A percentile compares a stretch with the other conserved stretches of the same genome.
Evolutionary conservation across 2,888 invertebrate species (phyloP).

Genomic region (Platypus cylindrus): DNA sequence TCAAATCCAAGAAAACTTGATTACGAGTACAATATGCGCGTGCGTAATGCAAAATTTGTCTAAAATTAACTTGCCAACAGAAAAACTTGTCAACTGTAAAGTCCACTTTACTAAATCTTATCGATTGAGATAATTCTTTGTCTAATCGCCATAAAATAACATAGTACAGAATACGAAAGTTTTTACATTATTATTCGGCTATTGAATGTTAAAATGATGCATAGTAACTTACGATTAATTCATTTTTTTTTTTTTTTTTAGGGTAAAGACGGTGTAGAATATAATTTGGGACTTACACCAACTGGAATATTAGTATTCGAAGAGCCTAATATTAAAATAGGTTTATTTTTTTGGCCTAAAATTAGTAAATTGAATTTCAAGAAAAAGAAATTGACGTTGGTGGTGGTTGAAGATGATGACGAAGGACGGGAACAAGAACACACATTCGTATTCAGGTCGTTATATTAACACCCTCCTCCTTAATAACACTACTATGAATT

Average conservation of each 20-base stretch:
- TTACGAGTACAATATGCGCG: too few species aligned
- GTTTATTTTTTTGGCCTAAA: conserved; percentile 98
- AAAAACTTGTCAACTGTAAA: too few species aligned
- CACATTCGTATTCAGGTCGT: conserved; percentile 85
- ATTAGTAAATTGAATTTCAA: conserved; percentile 96
- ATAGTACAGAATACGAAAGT: too few species aligned
- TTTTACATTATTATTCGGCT: too few species aligned
- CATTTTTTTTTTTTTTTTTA: conserved; percentile 28
- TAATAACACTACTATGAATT: too few species aligned
- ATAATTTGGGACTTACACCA: conserved; percentile 91
- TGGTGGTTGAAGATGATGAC: conserved; percentile 98
- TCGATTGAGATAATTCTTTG: too few species aligned
- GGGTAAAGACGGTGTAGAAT: conserved; percentile 95
- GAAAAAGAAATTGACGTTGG: conserved; percentile 90
- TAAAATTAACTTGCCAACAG: too few species aligned
- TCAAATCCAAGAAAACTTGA: too few species aligned
- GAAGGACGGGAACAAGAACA: conserved; percentile 95
- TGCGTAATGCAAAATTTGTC: too few species aligned
- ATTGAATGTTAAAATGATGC: neutral
- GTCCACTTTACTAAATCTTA: too few species aligned
- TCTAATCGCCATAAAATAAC: too few species aligned
- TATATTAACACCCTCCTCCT: neutral
- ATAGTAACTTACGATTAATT: conserved; percentile 3
- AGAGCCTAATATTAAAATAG: conserved; percentile 82
- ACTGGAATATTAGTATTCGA: conserved; percentile 98